Base-by-base conservation (phyloP, 2,888 invertebrate genomes). In the Cephonodes hylas region DNA sequence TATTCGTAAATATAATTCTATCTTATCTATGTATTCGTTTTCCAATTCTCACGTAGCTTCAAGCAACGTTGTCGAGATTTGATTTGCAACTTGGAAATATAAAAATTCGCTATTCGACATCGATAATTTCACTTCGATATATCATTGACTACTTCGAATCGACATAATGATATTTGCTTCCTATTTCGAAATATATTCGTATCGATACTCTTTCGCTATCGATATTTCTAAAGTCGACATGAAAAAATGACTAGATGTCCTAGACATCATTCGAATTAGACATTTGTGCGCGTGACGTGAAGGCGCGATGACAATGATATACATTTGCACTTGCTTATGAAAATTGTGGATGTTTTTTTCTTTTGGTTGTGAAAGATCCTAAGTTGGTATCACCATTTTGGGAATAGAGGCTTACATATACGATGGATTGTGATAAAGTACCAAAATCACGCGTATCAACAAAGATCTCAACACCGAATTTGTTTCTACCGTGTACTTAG, bases 401-500 rank as follows among this genome's bases (percentile, higher is more conserved):
- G 34, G 60, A 31, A 38, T 60, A 42, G 18, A 61, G 20, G 60
- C 38, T 48, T 64, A 61, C 34, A 23, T 38, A 22, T 58, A 62
- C 34, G 20, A 27, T 27, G 46, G 27, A 23, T 46, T 22, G 22
- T 46, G 15, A 58, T 58, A 53, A 38, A 46, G 15, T 53, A 59
- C 42, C 48, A 58, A 42, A 48, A 53, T 53, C 23, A 57, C 44
- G 57, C 44, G 58, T 62, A 59, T 53, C 46, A 53, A 15, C 31
- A 58, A 59, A 70, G 77, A 80, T 77, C 79, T 76, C 80, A 74
- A 69, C 64, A 70, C 72, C 80, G 79, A 80, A 77, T 80, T 77
- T 58, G 57, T 42, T 38, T 20, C 57, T 58, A 10, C 31, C 15
- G 22, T 73, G 78, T 79, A 80, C 76, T 77, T 77, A 76, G 70